Evolutionary conservation across 2,113 vertebrate species (phyloP), one percentile per base, ranked within the genome.

Genomic region (Mesembrinibis cayennensis): DNA sequence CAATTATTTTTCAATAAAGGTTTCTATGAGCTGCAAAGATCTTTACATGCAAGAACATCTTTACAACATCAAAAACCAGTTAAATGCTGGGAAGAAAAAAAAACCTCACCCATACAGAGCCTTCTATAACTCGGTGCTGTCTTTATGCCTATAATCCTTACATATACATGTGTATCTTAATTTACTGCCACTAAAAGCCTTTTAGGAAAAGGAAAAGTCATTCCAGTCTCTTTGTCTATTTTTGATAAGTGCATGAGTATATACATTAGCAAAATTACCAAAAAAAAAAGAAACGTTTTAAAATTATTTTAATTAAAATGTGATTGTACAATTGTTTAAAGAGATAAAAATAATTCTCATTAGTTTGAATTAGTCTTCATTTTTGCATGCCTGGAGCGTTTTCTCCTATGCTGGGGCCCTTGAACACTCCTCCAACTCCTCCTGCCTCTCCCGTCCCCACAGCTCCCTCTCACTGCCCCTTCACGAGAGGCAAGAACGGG

Each of bases 271-370:
- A 63, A 88, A 95, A 86, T 66, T 34, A 74, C 25, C 16, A n/a
- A 76, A 58, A 78, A 56, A 61, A 42, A 27, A 42, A 27, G 67
- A 20, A 66, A 62, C 3, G 1, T 30, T 74, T 74, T 38, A 25
- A 73, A 58, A 63, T 86, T 63, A 44, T 81, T 96, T 96, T 95
- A 96, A 94, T 97, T 96, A 89, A 94, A 97, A 87, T 67, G 69
- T 50, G 65, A 90, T 94, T 1, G 1, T 56, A n/a, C 94, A 94
- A 92, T 97, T 97, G 80, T 89, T 94, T 86, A 83, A 96, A 71
- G 88, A 93, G 92, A 95, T 90, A 93, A 96, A 97, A 95, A 87
- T 90, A 93, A 82, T 89, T 83, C 91, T 86, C 29, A 62, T 92
- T 88, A 58, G n/a, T 92, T 93, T 95, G 92, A 87, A 94, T 97